Evolutionary conservation across 2,797 vertebrate species (phyloP).

Genomic region (Lindbergichthys nudifrons): DNA sequence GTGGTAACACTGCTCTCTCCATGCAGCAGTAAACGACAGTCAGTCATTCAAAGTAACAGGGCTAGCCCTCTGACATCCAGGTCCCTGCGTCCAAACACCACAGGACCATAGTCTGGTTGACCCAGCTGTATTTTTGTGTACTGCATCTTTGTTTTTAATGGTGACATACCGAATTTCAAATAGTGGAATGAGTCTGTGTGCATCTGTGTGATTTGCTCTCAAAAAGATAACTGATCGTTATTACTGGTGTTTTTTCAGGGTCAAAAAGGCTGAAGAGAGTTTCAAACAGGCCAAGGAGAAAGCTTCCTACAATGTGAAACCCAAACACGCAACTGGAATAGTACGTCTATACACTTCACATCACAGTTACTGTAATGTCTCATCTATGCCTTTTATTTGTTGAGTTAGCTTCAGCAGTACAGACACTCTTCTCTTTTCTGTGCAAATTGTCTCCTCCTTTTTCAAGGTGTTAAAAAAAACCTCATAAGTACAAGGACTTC

Average conservation of each 20-base stretch:
- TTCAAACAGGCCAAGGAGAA: slow-evolving; percentile 94
- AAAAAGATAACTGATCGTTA: not conserved
- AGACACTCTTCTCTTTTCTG: slow-evolving; percentile 3
- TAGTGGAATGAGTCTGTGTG: slow-evolving; percentile 23
- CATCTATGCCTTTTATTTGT: slow-evolving; percentile 25
- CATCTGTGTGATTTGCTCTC: slow-evolving; percentile 12
- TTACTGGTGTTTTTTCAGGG: slow-evolving; percentile 75
- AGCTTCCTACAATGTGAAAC: slow-evolving; percentile 91
- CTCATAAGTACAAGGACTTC: slow-evolving; percentile 38
- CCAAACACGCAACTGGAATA: slow-evolving; percentile 94
- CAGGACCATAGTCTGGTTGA: slow-evolving; percentile 31
- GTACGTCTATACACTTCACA: slow-evolving; percentile 81
- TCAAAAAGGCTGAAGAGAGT: slow-evolving; percentile 93
- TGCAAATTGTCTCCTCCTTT: slow-evolving; percentile 37
- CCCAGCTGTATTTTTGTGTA: slow-evolving; percentile 16
- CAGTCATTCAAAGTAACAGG: slow-evolving; percentile 43
- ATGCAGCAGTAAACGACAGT: slow-evolving; percentile 46
- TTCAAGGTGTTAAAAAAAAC: slow-evolving; percentile 43
- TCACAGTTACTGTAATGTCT: not conserved
- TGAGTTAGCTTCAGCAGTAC: not conserved
- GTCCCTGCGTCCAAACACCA: slow-evolving; percentile 55
- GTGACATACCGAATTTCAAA: slow-evolving; percentile 34
- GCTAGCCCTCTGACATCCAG: slow-evolving; percentile 46
- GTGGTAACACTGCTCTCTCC: slow-evolving; percentile 21
- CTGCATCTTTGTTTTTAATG: not conserved